Conservation (phyloP, 1,140 invertebrate genomes). For the Chrysoperla carnea region DNA sequence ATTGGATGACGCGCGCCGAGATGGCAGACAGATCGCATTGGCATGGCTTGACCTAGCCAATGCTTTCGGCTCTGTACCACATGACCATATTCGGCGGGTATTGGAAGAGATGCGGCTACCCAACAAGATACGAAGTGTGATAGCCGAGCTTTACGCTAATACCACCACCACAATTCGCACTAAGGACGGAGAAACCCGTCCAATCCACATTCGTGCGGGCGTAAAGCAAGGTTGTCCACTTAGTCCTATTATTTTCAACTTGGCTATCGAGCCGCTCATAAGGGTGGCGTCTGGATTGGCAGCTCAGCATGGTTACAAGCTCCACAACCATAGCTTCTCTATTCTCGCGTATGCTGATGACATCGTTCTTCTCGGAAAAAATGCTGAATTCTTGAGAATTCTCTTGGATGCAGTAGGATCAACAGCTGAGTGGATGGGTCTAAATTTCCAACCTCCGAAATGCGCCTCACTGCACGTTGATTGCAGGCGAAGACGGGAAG, state of each 20-base stretch:
- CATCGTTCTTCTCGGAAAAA: constrained; percentile 8
- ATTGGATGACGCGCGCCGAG: constrained; percentile 9
- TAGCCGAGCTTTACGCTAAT: constrained; percentile 9
- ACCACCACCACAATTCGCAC: constrained; percentile 5
- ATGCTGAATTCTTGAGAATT: constrained; percentile 3
- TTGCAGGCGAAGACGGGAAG: neutral
- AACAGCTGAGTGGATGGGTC: constrained; percentile 4
- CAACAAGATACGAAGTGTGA: constrained; percentile 1
- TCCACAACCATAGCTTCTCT: neutral
- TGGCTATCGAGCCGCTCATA: constrained; percentile 18
- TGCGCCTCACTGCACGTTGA: constrained; percentile 12
- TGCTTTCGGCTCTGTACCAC: constrained; percentile 17
- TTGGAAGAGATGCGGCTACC: constrained; percentile 6
- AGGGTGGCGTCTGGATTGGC: neutral
- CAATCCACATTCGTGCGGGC: constrained; percentile 13
- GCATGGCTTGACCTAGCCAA: constrained; percentile 17
- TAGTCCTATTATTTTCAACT: constrained; percentile 22
- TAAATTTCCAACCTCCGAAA: constrained; percentile 13
- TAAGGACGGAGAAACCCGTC: constrained; percentile 1
- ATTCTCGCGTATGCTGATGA: constrained; percentile 14
- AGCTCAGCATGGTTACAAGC: constrained; percentile 5
- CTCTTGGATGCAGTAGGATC: constrained; percentile 5
- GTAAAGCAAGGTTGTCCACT: constrained; percentile 23
- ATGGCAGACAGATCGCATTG: constrained; percentile 9
- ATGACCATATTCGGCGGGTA: constrained; percentile 9